Percentiles rank a stretch among this genome's conserved stretches.
Conservation (phyloP, 2,113 vertebrate genomes). For the Malurus elegans region DNA sequence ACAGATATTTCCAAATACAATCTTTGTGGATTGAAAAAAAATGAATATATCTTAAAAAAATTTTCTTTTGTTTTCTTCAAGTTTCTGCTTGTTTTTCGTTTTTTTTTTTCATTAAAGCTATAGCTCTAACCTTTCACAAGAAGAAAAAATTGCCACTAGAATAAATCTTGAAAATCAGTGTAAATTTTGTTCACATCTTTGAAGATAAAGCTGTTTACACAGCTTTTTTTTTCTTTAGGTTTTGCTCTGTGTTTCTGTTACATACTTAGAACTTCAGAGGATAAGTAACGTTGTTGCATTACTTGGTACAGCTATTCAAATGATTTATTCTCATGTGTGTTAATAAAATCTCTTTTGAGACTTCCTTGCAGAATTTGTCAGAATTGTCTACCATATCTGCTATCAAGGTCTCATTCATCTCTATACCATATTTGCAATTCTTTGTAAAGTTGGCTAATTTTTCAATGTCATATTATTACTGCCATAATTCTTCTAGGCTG, state of each 20-base stretch:
- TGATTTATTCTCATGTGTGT: background rate
- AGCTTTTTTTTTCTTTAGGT: background rate
- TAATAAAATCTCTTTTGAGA: background rate
- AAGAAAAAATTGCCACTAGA: background rate
- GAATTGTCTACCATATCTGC: background rate
- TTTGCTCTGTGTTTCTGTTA: background rate
- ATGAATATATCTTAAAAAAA: rapidly evolving
- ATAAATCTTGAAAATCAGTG: background rate
- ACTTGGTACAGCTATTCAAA: background rate
- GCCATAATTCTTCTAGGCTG: background rate
- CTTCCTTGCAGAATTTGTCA: background rate
- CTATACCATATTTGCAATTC: background rate
- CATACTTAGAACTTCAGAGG: background rate
- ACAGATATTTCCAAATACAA: background rate
- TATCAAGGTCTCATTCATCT: background rate
- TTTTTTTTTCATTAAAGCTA: background rate
- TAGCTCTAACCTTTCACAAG: background rate
- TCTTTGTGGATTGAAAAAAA: background rate
- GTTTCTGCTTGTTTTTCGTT: background rate
- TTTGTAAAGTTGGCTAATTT: background rate
- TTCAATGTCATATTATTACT: background rate
- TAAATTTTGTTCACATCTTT: background rate
- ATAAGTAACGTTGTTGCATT: background rate
- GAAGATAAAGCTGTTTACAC: background rate
- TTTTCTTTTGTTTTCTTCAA: background rate